Base-by-base conservation (phyloP, 2,797 vertebrate species). In the Hypotaenidia philippensis region DNA sequence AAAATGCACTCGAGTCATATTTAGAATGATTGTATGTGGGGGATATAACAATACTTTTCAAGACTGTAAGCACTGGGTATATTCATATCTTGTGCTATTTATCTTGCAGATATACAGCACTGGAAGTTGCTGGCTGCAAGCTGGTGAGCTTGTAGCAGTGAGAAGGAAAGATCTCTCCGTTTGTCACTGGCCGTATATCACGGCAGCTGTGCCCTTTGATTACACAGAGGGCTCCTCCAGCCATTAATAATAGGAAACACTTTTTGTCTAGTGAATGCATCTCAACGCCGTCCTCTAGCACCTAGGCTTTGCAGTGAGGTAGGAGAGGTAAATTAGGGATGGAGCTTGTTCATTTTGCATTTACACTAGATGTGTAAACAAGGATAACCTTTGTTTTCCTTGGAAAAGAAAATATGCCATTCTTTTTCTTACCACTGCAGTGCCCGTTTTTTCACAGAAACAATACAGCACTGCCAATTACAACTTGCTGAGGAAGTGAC, bases 181-280 rank as follows among this genome's bases (percentile, higher is more conserved):
- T 96, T 98, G 98, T 98, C 98, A 97, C 93, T 86, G 97, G 96
- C 98, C 60, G 97, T 98, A 98, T 97, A 98, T 98, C 98, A 98
- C 94, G 3, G 76, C 97, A 96, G 97, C 98, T 97, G 97, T 98
- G 98, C 97, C 98, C 98, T 98, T 98, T 98, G 98, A 98, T 98
- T 98, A 98, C 97, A 98, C 96, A 97, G 96, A 94, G 97, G 97
- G 95, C 94, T 97, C 95, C 97, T 96, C 96, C 95, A 96, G 97
- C 97, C 98, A 98, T 98, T 98, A 98, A 98, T 98, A 98, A 98
- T 83, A 80, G 94, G 92, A 97, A 97, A 95, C 96, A 96, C 96
- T 98, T 98, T 98, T 98, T 98, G 97, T 98, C 98, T 98, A 96
- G 96, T 94, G 97, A 98, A 97, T 97, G 97, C 95, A 96, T 97